Evolutionary conservation across 1,140 invertebrate genomes (phyloP), one percentile per base, ranked within the genome.

Genomic region (Zaprionus camerounensis): DNA sequence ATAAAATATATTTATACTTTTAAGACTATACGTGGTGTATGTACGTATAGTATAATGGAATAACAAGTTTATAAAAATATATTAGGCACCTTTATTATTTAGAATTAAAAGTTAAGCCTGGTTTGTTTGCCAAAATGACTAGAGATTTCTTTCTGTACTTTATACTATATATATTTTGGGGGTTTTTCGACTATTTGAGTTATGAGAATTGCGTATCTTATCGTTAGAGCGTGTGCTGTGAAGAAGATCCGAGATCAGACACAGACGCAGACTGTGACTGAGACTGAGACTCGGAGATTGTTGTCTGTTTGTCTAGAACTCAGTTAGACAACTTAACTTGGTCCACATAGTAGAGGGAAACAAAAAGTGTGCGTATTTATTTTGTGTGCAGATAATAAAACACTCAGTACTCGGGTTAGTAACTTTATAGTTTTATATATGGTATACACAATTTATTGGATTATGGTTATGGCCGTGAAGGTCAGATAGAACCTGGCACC

Each of bases 381-480:
- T 75, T 58, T 88, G 75, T 82, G 69, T 85, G 78, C 71, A 49
- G 57, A 63, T 76, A 77, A 90, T 90, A 90, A 90, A 90, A 90
- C 85, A 90, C 86, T 90, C 85, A 75, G 78, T 75, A 56, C 53
- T 28, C 36, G 68, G 38, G 51, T 53, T 88, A 80, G 67, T 81
- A 56, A 28, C 67, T 87, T 76, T 87, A 86, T 86, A 86, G 80
- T 80, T 87, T 82, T 82, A 80, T 77, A 81, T 85, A 85, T 77
- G 80, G 73, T 70, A 77, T 81, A 76, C 75, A 81, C 76, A 78
- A 90, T 88, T 88, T 88, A 88, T 88, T 88, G 83, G 85, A 81
- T 85, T 85, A 90, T 86, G 83, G 77, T 87, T 87, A 86, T 91
- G 85, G 73, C 76, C 86, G 71, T 90, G 85, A 90, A 90, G 85